Base-by-base conservation (phyloP, 2,113 vertebrate species). In the Etia nguti region DNA sequence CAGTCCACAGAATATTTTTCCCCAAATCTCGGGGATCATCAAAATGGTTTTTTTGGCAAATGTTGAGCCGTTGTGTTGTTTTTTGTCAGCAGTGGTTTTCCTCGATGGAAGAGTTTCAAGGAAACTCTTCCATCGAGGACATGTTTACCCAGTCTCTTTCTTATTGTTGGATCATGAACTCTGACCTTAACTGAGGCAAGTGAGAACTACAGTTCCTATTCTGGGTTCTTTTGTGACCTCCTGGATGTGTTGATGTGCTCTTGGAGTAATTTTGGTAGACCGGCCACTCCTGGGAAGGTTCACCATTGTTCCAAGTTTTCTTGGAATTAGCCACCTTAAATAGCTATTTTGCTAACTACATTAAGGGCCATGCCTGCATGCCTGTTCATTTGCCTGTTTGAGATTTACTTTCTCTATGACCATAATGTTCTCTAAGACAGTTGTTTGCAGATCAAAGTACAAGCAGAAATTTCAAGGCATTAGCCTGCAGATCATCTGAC, bases 171-270 rank as follows among this genome's bases (percentile, higher is more conserved):
- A 65, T 65, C 60, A 1, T 65, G 18, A 65, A 36, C 60, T 65
- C 10, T 65, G 60, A 65, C 31, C 60, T 62, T 62, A 62, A 62
- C 31, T 0, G 31, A 36, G 59, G 59, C 59, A 62, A 2, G 59
- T 62, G 59, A 62, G 59, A 0, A 11, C 16, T 36, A 10, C 59
- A 36, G 18, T 3, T 62, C 29, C 34, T 65, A 2, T 36, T 36
- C 60, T 65, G 60, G 60, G 31, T 36, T 65, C 6, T n/a, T 65
- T 31, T 65, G 31, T 62, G 31, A n/a, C 59, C 31, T 20, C 31
- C 31, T 65, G 2, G 31, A 62, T 62, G 0, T 2, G 0, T 62
- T 62, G 0, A 62, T n/a, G 18, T 62, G 18, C 6, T 62, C 0
- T n/a, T 62, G 59, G 59, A 62, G 59, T 36, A n/a, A 62, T 62